These are phyloP conservation scores for Maconellicoccus hirsutus DNA, from an alignment of 1,140 invertebrate species.

Conservation along the genomic window DNA sequence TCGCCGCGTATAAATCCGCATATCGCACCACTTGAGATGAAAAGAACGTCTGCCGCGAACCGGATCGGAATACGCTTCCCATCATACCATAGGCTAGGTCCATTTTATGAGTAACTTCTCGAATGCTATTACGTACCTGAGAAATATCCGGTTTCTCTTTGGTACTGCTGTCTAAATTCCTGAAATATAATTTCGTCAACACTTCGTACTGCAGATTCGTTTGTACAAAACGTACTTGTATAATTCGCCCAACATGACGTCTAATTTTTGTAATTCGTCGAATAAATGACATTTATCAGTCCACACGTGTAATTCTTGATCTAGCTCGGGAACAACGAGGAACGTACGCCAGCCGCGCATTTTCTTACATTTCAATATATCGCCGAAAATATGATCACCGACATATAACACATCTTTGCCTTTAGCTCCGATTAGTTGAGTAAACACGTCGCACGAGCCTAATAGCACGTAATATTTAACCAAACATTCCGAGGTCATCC, in stretches of 20 bases:
- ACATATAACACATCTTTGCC: conserved; percentile 97
- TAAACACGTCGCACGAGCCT: conserved; percentile 96
- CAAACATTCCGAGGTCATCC: not conserved
- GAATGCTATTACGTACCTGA: conserved; percentile 66
- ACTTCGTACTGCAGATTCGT: not conserved
- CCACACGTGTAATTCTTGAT: conserved; percentile 96
- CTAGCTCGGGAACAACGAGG: conserved; percentile 91
- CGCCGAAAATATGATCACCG: conserved; percentile 98
- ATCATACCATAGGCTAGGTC: conserved; percentile 96
- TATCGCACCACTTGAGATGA: conserved; percentile 93
- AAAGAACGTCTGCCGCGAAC: conserved; percentile 96
- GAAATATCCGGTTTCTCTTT: conserved; percentile 90
- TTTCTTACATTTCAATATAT: conserved; percentile 98
- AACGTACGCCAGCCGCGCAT: conserved; percentile 97
- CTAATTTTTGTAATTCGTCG: conserved; percentile 76
- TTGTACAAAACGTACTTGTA: conserved; percentile 62
- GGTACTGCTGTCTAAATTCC: conserved; percentile 89
- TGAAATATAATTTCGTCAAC: conserved; percentile 35
- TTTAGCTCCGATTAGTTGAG: conserved; percentile 88
- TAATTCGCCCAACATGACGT: conserved; percentile 82
- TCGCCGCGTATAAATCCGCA: conserved; percentile 93
- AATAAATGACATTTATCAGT: conserved; percentile 93
- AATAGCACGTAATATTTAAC: conserved; percentile 27
- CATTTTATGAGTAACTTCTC: conserved; percentile 95
- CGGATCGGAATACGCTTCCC: conserved; percentile 89